Evolutionary conservation across 1,140 invertebrate genomes (phyloP).

Genomic region (Whitmania pigra): DNA sequence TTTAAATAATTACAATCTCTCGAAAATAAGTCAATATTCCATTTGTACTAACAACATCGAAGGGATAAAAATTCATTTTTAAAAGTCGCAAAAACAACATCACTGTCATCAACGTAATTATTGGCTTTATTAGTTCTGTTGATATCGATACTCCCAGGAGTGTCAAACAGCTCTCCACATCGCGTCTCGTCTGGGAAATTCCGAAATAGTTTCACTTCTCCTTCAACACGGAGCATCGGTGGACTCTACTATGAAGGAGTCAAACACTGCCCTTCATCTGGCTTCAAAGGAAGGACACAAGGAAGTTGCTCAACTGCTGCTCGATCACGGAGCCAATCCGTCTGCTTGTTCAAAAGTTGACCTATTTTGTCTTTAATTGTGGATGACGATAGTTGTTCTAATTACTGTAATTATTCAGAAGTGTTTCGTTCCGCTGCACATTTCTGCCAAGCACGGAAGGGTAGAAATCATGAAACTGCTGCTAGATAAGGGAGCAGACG

Average conservation of each 20-base stretch:
- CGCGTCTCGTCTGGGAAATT: slow-evolving; percentile 20
- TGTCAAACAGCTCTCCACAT: slow-evolving; percentile 46
- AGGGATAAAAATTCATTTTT: no score
- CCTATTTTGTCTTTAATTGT: no score
- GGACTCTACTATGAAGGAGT: slow-evolving; percentile 48
- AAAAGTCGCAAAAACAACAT: no score
- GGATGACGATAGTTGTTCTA: no score
- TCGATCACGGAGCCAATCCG: slow-evolving; percentile 58
- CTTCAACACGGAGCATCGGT: slow-evolving; percentile 39
- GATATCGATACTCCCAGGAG: slow-evolving; percentile 5
- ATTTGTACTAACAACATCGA: no score
- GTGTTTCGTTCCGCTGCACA: slow-evolving; percentile 92
- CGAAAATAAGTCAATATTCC: background rate
- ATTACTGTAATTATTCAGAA: slow-evolving; percentile 50
- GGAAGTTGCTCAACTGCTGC: slow-evolving; percentile 86
- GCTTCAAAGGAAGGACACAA: slow-evolving; percentile 93
- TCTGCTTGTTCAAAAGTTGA: background rate
- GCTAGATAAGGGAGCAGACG: slow-evolving; percentile 78
- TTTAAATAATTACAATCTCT: background rate
- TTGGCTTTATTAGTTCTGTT: background rate
- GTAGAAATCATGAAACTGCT: slow-evolving; percentile 86
- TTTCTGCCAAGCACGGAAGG: slow-evolving; percentile 96
- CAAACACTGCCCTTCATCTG: slow-evolving; percentile 85
- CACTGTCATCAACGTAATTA: no score
- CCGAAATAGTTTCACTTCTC: slow-evolving; percentile 50